These are phyloP conservation scores for Sisyra nigra DNA, from an alignment of 2,888 invertebrate genomes.

Conservation along the genomic window DNA sequence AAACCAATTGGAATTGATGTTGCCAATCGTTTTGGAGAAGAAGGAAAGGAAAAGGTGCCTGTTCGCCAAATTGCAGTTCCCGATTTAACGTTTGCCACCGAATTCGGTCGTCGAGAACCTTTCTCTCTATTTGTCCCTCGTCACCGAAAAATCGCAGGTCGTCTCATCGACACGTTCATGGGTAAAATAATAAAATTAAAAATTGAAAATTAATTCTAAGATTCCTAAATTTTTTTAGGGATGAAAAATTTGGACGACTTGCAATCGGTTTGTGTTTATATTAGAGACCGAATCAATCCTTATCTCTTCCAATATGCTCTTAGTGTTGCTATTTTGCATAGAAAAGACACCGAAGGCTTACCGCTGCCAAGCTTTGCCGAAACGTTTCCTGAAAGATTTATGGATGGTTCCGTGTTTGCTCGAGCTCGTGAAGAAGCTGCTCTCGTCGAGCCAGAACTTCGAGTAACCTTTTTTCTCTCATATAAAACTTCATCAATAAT, in stretches of 20 bases:
- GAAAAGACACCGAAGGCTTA: constrained; percentile 50
- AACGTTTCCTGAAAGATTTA: constrained; percentile 67
- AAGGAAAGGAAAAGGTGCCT: constrained; percentile 32
- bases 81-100: constrained; percentile 35
- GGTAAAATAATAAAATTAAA: constrained; percentile 26
- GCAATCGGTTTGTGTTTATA: constrained; percentile 48
- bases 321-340: constrained; percentile 60
- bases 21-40: constrained; percentile 41
- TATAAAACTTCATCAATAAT: background rate
- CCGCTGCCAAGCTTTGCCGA: constrained; percentile 58
- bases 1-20: constrained; percentile 38
- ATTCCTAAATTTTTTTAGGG: constrained; percentile 26
- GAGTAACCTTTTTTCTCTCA: constrained; percentile 30
- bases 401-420: constrained; percentile 55
- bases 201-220: background rate
- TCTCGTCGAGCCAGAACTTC: constrained; percentile 39
- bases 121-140: constrained; percentile 60
- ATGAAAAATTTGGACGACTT: constrained; percentile 56
- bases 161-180: constrained; percentile 52
- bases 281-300: constrained; percentile 60
- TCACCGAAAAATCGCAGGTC: constrained; percentile 53
- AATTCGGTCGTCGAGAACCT: constrained; percentile 39
- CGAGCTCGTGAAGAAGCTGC: constrained; percentile 52
- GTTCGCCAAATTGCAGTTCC: constrained; percentile 38
- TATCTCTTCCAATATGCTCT: constrained; percentile 65